Percentiles rank a stretch among this genome's conserved stretches.
Evolutionary conservation across 2,113 vertebrate genomes (phyloP).

Genomic region (Anarrhichthys ocellatus): DNA sequence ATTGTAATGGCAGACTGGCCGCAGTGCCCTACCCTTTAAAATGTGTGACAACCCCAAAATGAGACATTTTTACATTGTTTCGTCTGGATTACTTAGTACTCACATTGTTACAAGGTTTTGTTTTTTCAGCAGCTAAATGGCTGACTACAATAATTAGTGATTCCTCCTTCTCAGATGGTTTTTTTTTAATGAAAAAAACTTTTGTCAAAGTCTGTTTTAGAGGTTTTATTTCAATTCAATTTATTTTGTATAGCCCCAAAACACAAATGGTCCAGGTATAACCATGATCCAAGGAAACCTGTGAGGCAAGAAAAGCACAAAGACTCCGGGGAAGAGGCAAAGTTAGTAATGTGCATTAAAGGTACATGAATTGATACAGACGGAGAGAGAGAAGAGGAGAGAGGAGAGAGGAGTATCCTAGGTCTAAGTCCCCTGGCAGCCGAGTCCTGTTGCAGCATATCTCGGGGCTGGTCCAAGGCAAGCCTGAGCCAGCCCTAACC

Average conservation of each 20-base stretch:
- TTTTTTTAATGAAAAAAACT: not conserved
- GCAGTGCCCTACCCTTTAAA: slow-evolving; percentile 65
- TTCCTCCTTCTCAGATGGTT: not conserved
- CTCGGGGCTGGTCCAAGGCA: no score
- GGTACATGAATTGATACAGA: no score
- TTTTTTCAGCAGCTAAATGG: slow-evolving; percentile 22
- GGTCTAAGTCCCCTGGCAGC: no score
- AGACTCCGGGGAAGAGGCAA: not conserved
- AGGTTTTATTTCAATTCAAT: not conserved
- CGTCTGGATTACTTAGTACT: slow-evolving; percentile 38
- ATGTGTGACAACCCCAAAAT: slow-evolving; percentile 52
- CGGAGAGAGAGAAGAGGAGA: not conserved
- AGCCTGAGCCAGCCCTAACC: no score
- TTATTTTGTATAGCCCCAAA: not conserved
- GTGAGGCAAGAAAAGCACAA: not conserved
- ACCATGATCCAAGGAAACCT: not conserved
- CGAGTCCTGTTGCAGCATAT: no score
- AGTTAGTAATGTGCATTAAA: no score
- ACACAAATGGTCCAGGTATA: not conserved
- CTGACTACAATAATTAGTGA: slow-evolving; percentile 14
- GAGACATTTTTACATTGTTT: slow-evolving; percentile 30
- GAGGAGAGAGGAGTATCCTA: not conserved
- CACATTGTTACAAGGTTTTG: slow-evolving; percentile 36
- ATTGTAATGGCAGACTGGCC: slow-evolving; percentile 90
- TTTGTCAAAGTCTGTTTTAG: slow-evolving; percentile 2